These are phyloP conservation scores for Apodemia duryi DNA, from an alignment of 2,888 invertebrate genomes.

Conservation along the genomic window DNA sequence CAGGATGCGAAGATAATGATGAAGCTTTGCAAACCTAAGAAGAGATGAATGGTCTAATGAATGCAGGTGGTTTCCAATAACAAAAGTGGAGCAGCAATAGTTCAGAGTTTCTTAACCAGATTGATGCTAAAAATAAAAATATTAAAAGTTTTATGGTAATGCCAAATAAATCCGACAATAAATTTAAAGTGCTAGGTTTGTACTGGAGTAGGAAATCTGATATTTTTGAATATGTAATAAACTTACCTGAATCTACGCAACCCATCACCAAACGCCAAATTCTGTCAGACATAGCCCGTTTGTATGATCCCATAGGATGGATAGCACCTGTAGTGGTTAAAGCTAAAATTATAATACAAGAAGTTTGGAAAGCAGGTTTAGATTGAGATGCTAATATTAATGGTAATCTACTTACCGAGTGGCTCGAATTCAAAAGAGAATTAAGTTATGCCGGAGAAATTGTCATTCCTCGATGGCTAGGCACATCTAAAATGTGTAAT, in stretches of 20 bases:
- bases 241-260: not conserved
- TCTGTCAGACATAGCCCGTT: slow-evolving; percentile 25
- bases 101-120: slow-evolving; percentile 17
- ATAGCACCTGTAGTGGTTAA: not conserved
- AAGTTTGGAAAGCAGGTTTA: slow-evolving; percentile 25
- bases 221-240: slow-evolving; percentile 13
- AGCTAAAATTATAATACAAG: not conserved
- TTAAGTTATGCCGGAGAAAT: slow-evolving; percentile 1
- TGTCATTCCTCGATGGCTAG: slow-evolving; percentile 4
- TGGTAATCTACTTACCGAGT: not conserved
- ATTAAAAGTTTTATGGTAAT: slow-evolving; percentile 4
- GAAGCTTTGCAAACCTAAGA: slow-evolving; percentile 27
- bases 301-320: slow-evolving; percentile 26
- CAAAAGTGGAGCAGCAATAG: slow-evolving; percentile 33
- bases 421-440: not conserved
- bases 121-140: not conserved
- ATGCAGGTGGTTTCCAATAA: slow-evolving; percentile 35
- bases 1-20: slow-evolving; percentile 29
- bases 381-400: slow-evolving; percentile 30
- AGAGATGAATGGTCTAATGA: slow-evolving; percentile 32
- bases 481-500: slow-evolving; percentile 7
- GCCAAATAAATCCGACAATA: slow-evolving; percentile 16
- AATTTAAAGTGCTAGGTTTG: slow-evolving; percentile 22
- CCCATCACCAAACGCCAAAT: slow-evolving; percentile 23
- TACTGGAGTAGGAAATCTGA: slow-evolving; percentile 18